Conservation (phyloP, 1,140 invertebrate genomes). For the Stenopsyche tienmushanensis region DNA sequence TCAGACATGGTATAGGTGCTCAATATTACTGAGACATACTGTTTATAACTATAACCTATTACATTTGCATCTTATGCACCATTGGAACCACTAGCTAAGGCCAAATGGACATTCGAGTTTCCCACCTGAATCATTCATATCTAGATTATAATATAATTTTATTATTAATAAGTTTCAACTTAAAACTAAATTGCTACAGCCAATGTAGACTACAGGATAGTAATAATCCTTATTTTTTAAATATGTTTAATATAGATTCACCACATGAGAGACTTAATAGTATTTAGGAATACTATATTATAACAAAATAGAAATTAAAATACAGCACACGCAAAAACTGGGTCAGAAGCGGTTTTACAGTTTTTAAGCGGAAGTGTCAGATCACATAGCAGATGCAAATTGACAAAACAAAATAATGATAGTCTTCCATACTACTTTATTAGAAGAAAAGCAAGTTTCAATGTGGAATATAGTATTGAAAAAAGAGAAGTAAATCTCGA, state of each 20-base stretch:
- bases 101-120: not conserved
- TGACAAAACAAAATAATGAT: too few species aligned
- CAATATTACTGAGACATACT: not conserved
- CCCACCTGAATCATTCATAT: not conserved
- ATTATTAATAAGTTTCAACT: not conserved
- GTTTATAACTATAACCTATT: not conserved
- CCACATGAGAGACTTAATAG: not conserved
- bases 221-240: not conserved
- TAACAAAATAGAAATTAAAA: not conserved
- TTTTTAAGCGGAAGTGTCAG: not conserved
- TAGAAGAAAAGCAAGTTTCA: too few species aligned
- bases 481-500: too few species aligned
- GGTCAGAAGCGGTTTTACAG: not conserved
- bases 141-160: not conserved
- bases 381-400: not conserved
- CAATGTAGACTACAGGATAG: not conserved
- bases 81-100: not conserved
- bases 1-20: constrained; percentile 2
- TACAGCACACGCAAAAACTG: not conserved
- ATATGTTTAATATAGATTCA: not conserved
- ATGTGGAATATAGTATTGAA: too few species aligned
- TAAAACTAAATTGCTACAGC: not conserved
- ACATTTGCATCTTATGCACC: constrained; percentile 11
- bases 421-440: too few species aligned
- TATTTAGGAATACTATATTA: not conserved